Conservation (phyloP, 2,888 invertebrate species). For the Theristus sp. region DNA sequence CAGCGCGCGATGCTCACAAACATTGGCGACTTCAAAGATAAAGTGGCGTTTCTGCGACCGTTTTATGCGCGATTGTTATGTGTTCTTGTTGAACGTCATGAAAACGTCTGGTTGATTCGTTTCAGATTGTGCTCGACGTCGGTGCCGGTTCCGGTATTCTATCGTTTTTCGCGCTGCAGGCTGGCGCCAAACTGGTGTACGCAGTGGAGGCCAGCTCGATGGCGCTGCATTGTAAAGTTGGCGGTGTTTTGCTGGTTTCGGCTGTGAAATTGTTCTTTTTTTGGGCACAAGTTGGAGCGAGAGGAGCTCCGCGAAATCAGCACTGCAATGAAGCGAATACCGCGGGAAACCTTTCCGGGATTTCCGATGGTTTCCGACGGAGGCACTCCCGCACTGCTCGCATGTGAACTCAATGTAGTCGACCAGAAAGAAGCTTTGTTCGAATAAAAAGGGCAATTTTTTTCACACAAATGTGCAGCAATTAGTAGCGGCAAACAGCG, state of each 20-base stretch:
- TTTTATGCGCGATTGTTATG: not conserved
- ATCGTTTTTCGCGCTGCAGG: slow-evolving; percentile 93
- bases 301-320: too few relatives aligned
- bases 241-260: not conserved
- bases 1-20: slow-evolving; percentile 88
- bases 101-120: not conserved
- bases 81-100: not conserved
- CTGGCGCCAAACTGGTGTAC: slow-evolving; percentile 85
- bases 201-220: slow-evolving; percentile 98
- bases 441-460: not conserved
- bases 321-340: too few relatives aligned
- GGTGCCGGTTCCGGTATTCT: slow-evolving; percentile 96
- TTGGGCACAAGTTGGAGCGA: not conserved
- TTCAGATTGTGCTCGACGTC: slow-evolving; percentile 74
- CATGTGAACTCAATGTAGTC: too few relatives aligned
- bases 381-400: too few relatives aligned
- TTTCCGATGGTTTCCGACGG: too few relatives aligned
- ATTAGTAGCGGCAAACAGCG: slow-evolving; percentile 68
- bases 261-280: not conserved
- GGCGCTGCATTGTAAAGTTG: slow-evolving; percentile 75
- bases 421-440: too few relatives aligned
- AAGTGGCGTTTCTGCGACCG: slow-evolving; percentile 24
- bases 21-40: slow-evolving; percentile 61
- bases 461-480: slow-evolving; percentile 40
- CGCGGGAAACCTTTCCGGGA: too few relatives aligned